These are phyloP conservation scores for Pungitius pungitius DNA, from an alignment of 2,113 vertebrate species.

Conservation along the genomic window DNA sequence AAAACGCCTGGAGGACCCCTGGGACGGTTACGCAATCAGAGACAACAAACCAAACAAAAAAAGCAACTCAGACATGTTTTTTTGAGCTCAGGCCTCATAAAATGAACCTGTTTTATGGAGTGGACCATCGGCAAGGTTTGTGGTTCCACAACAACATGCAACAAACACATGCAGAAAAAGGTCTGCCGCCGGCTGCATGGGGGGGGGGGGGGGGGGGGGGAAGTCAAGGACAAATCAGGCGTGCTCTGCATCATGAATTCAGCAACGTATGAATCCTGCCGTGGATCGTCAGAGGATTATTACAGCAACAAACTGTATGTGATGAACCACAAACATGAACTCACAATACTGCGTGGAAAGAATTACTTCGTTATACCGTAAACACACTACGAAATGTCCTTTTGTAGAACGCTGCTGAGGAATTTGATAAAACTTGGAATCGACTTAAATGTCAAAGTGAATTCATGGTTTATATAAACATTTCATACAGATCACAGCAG, in stretches of 20 bases:
- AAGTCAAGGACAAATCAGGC: slow-evolving; percentile 48
- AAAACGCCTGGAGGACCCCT: background rate
- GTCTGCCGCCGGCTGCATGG: background rate
- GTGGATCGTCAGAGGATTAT: slow-evolving; percentile 42
- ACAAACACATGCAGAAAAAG: slow-evolving; percentile 14
- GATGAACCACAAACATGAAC: background rate
- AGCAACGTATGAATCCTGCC: slow-evolving; percentile 24
- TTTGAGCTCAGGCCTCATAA: background rate
- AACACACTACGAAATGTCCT: background rate
- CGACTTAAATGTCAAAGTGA: background rate
- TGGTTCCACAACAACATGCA: slow-evolving; percentile 11
- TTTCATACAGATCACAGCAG: background rate
- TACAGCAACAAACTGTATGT: background rate
- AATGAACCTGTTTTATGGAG: slow-evolving; percentile 15
- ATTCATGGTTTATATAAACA: background rate
- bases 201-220: too few relatives aligned
- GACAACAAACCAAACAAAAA: slow-evolving; percentile 15
- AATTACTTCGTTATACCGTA: background rate
- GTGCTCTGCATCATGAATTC: slow-evolving; percentile 31
- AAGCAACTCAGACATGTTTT: background rate
- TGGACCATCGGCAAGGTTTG: background rate
- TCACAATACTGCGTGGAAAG: background rate
- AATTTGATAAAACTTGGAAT: background rate
- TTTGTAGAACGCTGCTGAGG: background rate
- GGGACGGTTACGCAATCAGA: slow-evolving; percentile 7